phyloP scores from a whole-genome alignment of 1,140 invertebrate species.

The Hypothenemus hampei region DNA sequence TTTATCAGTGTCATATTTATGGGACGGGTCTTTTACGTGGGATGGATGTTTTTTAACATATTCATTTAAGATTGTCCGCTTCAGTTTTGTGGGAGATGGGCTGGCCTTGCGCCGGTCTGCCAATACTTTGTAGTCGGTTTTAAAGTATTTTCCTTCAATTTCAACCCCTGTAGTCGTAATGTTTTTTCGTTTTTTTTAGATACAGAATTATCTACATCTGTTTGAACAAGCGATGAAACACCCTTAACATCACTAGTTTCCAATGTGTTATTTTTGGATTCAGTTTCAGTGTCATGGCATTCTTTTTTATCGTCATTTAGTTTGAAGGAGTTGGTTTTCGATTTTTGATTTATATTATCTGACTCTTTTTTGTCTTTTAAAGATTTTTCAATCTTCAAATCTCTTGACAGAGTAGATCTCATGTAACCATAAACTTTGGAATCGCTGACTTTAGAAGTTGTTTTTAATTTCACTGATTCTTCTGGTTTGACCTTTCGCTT shows the following conservation, averaged over 20 bases:
- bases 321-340: too few relatives aligned
- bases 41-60: constrained; percentile 35
- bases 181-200: background rate
- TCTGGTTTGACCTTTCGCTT: constrained; percentile 24
- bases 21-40: constrained; percentile 30
- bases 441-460: constrained; percentile 31
- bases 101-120: constrained; percentile 38
- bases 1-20: constrained; percentile 35
- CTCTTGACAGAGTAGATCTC: constrained; percentile 48
- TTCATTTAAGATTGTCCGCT: constrained; percentile 37
- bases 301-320: background rate
- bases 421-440: constrained; percentile 44
- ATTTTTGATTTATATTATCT: constrained; percentile 36
- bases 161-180: background rate
- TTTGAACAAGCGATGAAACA: background rate
- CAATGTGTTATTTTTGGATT: background rate
- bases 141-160: constrained; percentile 12
- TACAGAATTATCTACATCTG: background rate
- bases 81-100: constrained; percentile 42
- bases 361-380: constrained; percentile 36
- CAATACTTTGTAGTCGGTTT: constrained; percentile 15
- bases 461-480: background rate
- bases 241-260: background rate
- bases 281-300: background rate
- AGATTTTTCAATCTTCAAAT: constrained; percentile 45